These are phyloP conservation scores for Agriopis marginaria DNA, from an alignment of 2,888 invertebrate genomes.

Conservation along the genomic window DNA sequence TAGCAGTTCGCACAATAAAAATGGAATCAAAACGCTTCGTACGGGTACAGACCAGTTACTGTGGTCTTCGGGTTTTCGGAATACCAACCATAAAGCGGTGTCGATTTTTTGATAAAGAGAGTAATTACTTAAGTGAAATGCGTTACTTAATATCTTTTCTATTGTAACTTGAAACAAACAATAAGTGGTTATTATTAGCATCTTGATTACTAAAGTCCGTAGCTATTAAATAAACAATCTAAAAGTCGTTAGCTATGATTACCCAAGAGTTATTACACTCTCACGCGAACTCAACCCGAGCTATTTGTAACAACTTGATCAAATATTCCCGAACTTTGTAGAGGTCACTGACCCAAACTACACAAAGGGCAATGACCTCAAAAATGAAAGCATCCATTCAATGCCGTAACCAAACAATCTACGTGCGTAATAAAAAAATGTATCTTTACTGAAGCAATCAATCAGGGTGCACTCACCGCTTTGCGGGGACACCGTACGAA, in stretches of 20 bases:
- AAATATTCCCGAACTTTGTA: slow-evolving; percentile 12
- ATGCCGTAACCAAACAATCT: slow-evolving; percentile 42
- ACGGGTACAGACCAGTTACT: no score
- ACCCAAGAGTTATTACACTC: slow-evolving; percentile 6
- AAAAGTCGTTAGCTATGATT: slow-evolving; percentile 16
- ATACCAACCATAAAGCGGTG: no score
- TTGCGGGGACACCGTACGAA: slow-evolving; percentile 83
- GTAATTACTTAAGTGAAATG: background rate
- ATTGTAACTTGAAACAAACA: background rate
- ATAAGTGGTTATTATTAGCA: background rate
- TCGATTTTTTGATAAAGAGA: no score
- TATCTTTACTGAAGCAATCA: slow-evolving; percentile 70
- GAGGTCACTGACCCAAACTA: slow-evolving; percentile 34
- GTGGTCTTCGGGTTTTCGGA: no score
- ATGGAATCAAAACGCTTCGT: no score
- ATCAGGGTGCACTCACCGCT: slow-evolving; percentile 79
- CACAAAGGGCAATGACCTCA: slow-evolving; percentile 30
- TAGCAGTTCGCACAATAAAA: no score
- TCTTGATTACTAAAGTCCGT: background rate
- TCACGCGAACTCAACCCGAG: slow-evolving; percentile 23
- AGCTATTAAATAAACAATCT: slow-evolving; percentile 14
- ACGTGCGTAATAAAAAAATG: slow-evolving; percentile 47
- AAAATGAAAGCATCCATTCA: slow-evolving; percentile 35
- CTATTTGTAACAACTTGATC: slow-evolving; percentile 17
- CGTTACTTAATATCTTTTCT: background rate